Evolutionary conservation across 2,113 vertebrate species (phyloP).

Genomic region (Alouatta palliata): DNA sequence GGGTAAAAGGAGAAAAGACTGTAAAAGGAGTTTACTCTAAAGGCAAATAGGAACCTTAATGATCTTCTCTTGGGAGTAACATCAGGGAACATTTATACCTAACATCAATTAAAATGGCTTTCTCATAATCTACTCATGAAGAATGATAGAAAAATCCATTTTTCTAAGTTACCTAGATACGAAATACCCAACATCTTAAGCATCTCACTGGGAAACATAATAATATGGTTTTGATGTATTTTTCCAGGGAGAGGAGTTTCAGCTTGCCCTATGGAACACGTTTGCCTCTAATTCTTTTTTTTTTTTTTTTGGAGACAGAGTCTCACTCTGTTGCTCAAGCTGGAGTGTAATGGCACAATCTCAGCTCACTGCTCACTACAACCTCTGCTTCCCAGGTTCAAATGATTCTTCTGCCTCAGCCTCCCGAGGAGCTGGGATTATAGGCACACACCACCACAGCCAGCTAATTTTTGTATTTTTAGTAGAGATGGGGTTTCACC

Average conservation of each 20-base stretch:
- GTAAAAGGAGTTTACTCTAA: background rate
- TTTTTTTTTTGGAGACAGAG: too few species aligned
- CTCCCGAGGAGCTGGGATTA: too few species aligned
- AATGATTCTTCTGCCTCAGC: too few species aligned
- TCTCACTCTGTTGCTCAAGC: too few species aligned
- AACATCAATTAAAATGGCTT: constrained; percentile 24
- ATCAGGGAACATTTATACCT: background rate
- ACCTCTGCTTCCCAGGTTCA: too few species aligned
- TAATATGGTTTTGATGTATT: constrained; percentile 45
- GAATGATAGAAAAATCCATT: constrained; percentile 13
- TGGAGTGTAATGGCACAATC: too few species aligned
- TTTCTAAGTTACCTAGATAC: constrained; percentile 28
- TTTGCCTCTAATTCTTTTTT: background rate
- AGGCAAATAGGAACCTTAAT: background rate
- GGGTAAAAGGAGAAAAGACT: background rate
- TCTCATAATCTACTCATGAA: constrained; percentile 38
- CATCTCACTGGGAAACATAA: constrained; percentile 41
- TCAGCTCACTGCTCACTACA: too few species aligned
- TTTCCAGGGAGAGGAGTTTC: constrained; percentile 21
- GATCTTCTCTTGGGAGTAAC: background rate
- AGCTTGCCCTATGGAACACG: constrained; percentile 34
- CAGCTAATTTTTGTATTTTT: too few species aligned
- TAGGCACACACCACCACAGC: too few species aligned
- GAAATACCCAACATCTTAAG: background rate
- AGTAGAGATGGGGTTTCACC: too few species aligned